Conservation (phyloP, 2,113 vertebrate genomes). For the Dryoscopus gambensis region DNA sequence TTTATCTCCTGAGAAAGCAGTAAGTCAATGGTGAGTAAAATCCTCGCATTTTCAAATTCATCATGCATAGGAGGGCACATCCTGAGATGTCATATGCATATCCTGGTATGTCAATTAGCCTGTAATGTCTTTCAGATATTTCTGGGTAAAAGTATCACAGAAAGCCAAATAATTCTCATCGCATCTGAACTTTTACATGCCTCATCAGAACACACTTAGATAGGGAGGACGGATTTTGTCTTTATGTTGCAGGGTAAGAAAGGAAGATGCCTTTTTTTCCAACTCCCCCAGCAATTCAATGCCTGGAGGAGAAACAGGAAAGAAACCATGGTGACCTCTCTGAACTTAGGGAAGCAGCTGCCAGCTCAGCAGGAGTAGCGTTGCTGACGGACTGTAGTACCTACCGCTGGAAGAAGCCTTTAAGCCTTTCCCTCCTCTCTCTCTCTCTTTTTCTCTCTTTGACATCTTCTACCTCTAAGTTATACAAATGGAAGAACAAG, state of each 20-base stretch:
- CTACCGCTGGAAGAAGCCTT: background rate
- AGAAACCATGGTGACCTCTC: conserved; percentile 34
- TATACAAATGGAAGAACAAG: background rate
- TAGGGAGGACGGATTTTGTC: conserved; percentile 5
- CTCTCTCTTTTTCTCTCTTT: background rate
- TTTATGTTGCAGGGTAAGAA: background rate
- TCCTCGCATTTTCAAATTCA: background rate
- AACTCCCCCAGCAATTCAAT: conserved; percentile 9
- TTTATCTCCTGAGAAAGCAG: background rate
- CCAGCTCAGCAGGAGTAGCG: conserved; percentile 37
- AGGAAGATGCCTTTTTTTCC: conserved; percentile 47
- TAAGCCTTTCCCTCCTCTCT: background rate
- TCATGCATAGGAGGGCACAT: background rate
- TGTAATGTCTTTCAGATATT: background rate
- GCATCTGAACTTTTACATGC: background rate
- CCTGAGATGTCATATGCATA: background rate
- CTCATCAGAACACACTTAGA: background rate
- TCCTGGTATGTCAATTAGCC: background rate
- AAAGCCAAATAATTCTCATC: background rate
- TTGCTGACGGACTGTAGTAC: background rate
- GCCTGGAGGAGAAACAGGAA: conserved; percentile 65
- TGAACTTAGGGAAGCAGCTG: conserved; percentile 61
- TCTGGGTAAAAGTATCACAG: background rate
- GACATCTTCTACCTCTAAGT: background rate
- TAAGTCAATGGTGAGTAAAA: background rate